These are phyloP conservation scores for Agonopterix subpropinquella DNA, from an alignment of 2,888 invertebrate genomes.

Conservation along the genomic window DNA sequence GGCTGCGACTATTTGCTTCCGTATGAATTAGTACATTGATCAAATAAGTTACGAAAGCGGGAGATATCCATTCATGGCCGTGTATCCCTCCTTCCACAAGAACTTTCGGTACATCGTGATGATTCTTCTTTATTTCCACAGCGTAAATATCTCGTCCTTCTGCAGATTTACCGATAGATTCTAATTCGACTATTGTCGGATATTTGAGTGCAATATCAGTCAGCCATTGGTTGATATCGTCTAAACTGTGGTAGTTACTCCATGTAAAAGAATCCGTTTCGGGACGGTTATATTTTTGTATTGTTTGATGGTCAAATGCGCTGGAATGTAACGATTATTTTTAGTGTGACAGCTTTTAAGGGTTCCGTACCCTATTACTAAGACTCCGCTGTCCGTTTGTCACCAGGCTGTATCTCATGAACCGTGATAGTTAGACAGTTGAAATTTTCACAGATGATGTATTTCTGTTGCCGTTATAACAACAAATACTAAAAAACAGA, in stretches of 20 bases:
- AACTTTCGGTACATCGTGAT: constrained; percentile 31
- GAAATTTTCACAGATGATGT: no score
- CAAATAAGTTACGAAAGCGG: constrained; percentile 77
- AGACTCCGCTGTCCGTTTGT: no score
- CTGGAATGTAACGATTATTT: constrained; percentile 18
- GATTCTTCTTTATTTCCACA: constrained; percentile 21
- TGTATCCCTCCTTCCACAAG: constrained; percentile 80
- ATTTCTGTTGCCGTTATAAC: no score
- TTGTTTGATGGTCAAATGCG: constrained; percentile 37
- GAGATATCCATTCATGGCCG: constrained; percentile 84
- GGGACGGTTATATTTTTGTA: constrained; percentile 24
- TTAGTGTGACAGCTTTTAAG: no score
- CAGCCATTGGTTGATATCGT: constrained; percentile 77
- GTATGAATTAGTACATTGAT: constrained; percentile 62
- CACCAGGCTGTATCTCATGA: no score
- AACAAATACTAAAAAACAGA: no score
- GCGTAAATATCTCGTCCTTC: constrained; percentile 59
- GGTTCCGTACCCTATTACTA: no score
- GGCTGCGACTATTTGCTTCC: constrained; percentile 38
- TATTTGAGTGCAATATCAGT: constrained; percentile 52
- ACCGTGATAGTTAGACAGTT: no score
- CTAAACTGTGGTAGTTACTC: constrained; percentile 73
- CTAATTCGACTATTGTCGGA: constrained; percentile 45
- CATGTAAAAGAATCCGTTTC: constrained; percentile 46
- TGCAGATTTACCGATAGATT: constrained; percentile 51